These are phyloP conservation scores for Aleiodes leptofemur DNA, from an alignment of 2,888 invertebrate species.

Conservation along the genomic window DNA sequence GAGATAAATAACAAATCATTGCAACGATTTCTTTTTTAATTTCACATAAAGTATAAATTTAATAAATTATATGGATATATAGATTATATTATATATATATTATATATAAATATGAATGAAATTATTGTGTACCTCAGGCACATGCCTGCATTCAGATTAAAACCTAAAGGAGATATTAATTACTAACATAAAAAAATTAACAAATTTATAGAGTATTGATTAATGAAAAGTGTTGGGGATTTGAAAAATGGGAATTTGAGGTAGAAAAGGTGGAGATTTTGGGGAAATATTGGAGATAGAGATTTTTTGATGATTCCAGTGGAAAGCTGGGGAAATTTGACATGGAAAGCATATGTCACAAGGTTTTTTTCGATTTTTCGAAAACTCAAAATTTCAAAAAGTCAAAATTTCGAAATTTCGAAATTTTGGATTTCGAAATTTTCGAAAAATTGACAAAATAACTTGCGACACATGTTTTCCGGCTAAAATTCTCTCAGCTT, in stretches of 20 bases:
- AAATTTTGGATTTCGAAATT: too few species aligned
- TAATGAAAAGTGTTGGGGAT: slow-evolving; percentile 47
- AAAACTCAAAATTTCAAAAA: too few species aligned
- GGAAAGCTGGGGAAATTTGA: too few species aligned
- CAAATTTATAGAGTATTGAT: slow-evolving; percentile 13
- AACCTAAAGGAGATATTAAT: slow-evolving; percentile 48
- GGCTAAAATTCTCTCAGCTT: too few species aligned
- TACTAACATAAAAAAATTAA: slow-evolving; percentile 9
- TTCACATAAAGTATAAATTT: slow-evolving; percentile 46
- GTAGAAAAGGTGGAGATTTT: not conserved
- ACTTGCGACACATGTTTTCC: too few species aligned
- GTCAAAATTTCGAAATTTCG: too few species aligned
- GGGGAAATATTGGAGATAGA: too few species aligned
- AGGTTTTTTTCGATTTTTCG: too few species aligned
- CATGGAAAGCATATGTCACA: too few species aligned
- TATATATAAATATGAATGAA: slow-evolving; percentile 41
- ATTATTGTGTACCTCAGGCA: slow-evolving; percentile 45
- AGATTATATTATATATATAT: slow-evolving; percentile 47
- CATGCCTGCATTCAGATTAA: slow-evolving; percentile 46
- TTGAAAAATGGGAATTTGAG: too few species aligned
- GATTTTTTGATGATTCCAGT: too few species aligned
- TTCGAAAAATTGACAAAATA: too few species aligned
- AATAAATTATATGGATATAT: slow-evolving; percentile 55
- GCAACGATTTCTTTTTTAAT: slow-evolving; percentile 49
- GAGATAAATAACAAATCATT: slow-evolving; percentile 35